Evolutionary conservation across 2,888 invertebrate genomes (phyloP).

Genomic region (Drosophila diplacantha): DNA sequence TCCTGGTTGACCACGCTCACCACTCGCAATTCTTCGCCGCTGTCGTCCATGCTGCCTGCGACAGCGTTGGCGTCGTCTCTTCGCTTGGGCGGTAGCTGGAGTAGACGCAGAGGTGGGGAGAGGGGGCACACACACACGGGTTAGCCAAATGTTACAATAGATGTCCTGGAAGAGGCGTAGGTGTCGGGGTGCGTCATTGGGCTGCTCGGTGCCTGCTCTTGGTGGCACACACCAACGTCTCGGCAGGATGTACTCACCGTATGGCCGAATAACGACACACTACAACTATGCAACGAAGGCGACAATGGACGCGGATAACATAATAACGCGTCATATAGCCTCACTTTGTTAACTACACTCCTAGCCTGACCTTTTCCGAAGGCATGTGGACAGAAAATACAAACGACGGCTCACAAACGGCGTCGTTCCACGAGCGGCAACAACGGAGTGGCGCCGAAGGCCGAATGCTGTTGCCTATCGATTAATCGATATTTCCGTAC

Average conservation of each 20-base stretch:
- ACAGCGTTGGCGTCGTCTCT: background rate
- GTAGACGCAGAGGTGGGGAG: background rate
- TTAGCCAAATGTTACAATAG: background rate
- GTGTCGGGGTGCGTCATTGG: no score
- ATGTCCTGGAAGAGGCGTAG: background rate
- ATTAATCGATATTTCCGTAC: background rate
- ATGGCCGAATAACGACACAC: background rate
- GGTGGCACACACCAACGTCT: background rate
- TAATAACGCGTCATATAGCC: background rate
- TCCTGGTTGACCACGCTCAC: constrained; percentile 2
- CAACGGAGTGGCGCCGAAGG: constrained; percentile 12
- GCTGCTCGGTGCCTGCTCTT: no score
- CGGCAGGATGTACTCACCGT: constrained; percentile 1
- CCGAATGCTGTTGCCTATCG: background rate
- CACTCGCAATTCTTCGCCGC: constrained; percentile 30
- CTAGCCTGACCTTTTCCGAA: background rate
- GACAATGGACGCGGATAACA: background rate
- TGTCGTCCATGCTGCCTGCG: background rate
- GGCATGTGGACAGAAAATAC: background rate
- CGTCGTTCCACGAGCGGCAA: constrained; percentile 1
- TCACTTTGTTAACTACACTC: background rate
- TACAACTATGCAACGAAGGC: background rate
- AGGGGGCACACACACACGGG: no score
- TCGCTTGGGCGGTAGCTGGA: background rate
- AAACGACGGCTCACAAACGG: background rate